Evolutionary conservation across 2,113 vertebrate genomes (phyloP).

Genomic region (Aramus guarauna): DNA sequence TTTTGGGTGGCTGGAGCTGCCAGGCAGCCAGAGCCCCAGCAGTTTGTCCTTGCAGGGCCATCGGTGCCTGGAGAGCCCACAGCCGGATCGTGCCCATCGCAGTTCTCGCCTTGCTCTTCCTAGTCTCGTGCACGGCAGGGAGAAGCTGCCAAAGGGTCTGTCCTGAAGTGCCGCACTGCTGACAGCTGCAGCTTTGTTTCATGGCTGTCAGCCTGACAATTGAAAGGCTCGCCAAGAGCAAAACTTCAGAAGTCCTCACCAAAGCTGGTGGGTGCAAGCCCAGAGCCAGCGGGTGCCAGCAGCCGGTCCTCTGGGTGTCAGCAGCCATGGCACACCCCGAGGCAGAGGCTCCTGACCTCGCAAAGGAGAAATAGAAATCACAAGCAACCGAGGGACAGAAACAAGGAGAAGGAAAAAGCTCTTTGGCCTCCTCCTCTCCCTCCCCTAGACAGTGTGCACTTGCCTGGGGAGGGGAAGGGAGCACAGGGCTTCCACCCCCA

Average conservation of each 20-base stretch:
- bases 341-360: neutral
- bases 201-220: neutral
- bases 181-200: neutral
- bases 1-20: neutral
- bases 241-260: neutral
- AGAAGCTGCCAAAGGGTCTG: neutral
- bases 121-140: neutral
- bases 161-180: neutral
- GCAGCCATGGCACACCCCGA: neutral
- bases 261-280: neutral
- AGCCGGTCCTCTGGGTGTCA: neutral
- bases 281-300: neutral
- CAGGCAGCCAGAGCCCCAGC: neutral
- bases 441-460: neutral
- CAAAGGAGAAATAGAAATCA: neutral
- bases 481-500: neutral
- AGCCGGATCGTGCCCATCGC: fast-evolving
- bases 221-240: neutral
- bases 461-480: neutral
- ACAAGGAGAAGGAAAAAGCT: neutral
- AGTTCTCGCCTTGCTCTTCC: neutral
- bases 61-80: neutral
- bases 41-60: neutral
- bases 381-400: neutral
- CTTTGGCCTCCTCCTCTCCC: neutral